Conservation (phyloP, 1,140 invertebrate genomes). For the Pachyrhynchus sulphureomaculatus region DNA sequence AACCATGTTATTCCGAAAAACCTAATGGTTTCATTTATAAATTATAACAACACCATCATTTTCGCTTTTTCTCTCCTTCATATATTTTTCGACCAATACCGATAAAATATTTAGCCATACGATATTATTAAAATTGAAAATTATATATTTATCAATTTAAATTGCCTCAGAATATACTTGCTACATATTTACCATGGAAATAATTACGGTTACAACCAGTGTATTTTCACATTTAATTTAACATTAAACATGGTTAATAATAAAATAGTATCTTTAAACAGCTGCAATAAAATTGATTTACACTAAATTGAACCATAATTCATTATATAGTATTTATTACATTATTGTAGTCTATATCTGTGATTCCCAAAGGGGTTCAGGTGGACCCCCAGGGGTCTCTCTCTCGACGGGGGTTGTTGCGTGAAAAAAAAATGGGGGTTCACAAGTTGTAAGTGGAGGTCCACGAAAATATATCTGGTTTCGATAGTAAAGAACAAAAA, state of each 20-base stretch:
- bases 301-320: neutral
- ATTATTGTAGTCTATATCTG: neutral
- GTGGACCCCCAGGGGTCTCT: no score
- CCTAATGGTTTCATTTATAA: no score
- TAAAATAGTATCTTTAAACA: neutral
- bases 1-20: no score
- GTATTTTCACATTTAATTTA: constrained; percentile 7
- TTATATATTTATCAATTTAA: neutral
- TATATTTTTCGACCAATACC: neutral
- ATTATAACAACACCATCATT: no score
- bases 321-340: neutral
- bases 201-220: neutral
- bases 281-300: constrained; percentile 9
- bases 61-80: no score
- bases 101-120: neutral
- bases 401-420: neutral
- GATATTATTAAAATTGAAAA: neutral
- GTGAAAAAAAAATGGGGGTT: no score
- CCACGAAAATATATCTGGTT: no score
- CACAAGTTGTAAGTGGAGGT: no score
- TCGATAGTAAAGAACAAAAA: no score
- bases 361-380: no score
- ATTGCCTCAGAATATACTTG: neutral
- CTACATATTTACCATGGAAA: constrained; percentile 2
- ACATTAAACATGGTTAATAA: neutral